A percentile compares a stretch with the other conserved stretches of the same genome.
Evolutionary conservation across 2,797 vertebrate genomes (phyloP).

Genomic region (Cygnus olor): DNA sequence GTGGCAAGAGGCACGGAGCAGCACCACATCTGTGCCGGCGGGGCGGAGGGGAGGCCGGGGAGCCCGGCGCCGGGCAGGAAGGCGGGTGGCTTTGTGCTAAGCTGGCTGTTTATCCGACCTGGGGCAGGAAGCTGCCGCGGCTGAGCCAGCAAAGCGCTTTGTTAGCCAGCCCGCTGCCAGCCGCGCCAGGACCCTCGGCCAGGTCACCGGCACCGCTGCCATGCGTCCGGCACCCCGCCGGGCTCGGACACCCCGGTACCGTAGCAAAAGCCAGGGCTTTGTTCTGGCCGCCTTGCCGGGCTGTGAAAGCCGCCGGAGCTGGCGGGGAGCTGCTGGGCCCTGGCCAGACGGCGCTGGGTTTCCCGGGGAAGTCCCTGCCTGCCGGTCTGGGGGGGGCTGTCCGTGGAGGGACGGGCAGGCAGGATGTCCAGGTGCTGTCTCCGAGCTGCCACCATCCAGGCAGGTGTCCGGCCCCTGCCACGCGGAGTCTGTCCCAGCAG

Average conservation of each 20-base stretch:
- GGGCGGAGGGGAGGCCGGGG: neutral
- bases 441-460: neutral
- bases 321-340: neutral
- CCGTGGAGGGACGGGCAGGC: neutral
- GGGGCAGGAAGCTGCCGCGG: neutral
- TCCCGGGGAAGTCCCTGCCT: neutral
- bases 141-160: neutral
- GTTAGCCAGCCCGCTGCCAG: neutral
- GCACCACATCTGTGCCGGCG: fast-evolving
- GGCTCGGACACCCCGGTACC: fast-evolving
- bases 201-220: neutral
- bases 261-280: neutral
- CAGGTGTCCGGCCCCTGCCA: too few species aligned
- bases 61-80: neutral
- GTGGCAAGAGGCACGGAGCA: neutral
- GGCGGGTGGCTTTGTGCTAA: neutral
- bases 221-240: fast-evolving
- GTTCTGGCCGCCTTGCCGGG: neutral
- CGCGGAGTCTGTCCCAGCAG: too few species aligned
- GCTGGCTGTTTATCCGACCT: neutral
- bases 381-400: too few species aligned
- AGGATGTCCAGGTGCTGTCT: neutral
- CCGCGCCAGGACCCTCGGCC: neutral
- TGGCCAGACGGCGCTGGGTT: neutral
- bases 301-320: neutral